phyloP scores from a whole-genome alignment of 1,140 invertebrate species.

The Heliconius nattereri region DNA sequence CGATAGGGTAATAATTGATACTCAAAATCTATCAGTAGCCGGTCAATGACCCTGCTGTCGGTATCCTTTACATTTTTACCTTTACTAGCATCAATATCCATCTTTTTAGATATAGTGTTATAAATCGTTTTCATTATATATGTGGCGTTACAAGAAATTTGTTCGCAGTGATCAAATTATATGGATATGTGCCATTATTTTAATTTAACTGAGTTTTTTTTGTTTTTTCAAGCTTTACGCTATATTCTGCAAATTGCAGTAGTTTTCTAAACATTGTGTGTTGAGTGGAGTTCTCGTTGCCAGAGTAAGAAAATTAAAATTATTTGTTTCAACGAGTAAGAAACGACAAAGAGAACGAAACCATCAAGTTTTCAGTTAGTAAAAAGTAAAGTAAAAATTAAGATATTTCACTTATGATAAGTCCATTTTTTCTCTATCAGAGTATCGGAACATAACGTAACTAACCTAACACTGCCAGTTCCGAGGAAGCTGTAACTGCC shows the following conservation, averaged over 20 bases:
- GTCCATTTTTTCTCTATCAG: too few relatives aligned
- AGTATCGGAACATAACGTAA: too few relatives aligned
- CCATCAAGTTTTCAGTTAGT: too few relatives aligned
- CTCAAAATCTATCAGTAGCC: slow-evolving; percentile 37
- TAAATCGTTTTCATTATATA: not conserved
- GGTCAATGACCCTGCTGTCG: slow-evolving; percentile 24
- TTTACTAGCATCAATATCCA: not conserved
- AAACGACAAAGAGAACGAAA: too few relatives aligned
- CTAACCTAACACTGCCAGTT: too few relatives aligned
- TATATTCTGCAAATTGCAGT: too few relatives aligned
- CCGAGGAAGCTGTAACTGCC: too few relatives aligned
- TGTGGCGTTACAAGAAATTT: not conserved
- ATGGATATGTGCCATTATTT: not conserved
- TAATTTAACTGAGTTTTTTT: not conserved
- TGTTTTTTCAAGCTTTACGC: not conserved
- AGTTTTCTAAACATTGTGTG: not conserved
- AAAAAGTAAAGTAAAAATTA: too few relatives aligned
- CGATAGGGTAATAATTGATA: slow-evolving; percentile 7
- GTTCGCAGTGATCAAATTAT: not conserved
- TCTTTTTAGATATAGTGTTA: not conserved
- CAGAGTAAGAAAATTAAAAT: too few relatives aligned
- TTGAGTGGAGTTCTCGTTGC: not conserved
- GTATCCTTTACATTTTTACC: slow-evolving; percentile 2
- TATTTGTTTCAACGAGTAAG: too few relatives aligned
- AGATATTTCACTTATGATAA: too few relatives aligned